Evolutionary conservation across 2,888 invertebrate genomes (phyloP), one percentile per base, ranked within the genome.

Genomic region (Oegoconia quadripuncta): DNA sequence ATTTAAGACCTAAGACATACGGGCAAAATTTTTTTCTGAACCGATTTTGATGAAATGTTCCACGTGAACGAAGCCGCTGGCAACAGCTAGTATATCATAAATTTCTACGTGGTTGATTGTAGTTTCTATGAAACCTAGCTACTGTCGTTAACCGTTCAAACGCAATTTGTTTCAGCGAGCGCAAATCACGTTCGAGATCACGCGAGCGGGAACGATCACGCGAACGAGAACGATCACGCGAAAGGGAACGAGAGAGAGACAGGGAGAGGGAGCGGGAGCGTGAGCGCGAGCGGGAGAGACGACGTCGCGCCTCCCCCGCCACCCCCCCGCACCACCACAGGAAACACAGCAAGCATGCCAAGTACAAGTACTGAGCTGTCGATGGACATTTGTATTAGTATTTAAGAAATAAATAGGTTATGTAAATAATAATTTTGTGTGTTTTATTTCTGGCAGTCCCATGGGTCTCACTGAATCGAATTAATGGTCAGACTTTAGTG

Each of bases 271-370:
- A 52, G 46, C 63, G 47, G 25, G 76, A 53, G 55, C 62, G 55
- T n/a, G 81, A 56, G 50, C 61, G 58, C 15, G 81, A 59, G 37
- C 64, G 61, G 8, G 82, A 55, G 47, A 65, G 59, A 23, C 59
- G 34, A 14, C 54, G 83, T 26, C 64, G 78, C 7, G 74, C 80
- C 9, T 79, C 80, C 31, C 79, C 84, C 11, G 71, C 78, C 66
- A 79, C 87, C 59, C 83, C 83, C 16, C 48, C 59, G 1, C 80
- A 79, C 50, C 80, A 80, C 30, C 81, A 82, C 45, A 62, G 82
- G 36, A 84, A 84, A 42, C 86, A 86, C 52, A 54, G 53, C 44
- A 87, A 87, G 48, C 87, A 87, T 48, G 58, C 78, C 34, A 87
- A 87, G 56, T 82, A 87, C 45, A 87, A 86, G 54, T 84, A 86